A percentile compares a stretch with the other conserved stretches of the same genome.
phyloP scores from a whole-genome alignment of 2,113 vertebrate species.

The Apeltes quadracus region DNA sequence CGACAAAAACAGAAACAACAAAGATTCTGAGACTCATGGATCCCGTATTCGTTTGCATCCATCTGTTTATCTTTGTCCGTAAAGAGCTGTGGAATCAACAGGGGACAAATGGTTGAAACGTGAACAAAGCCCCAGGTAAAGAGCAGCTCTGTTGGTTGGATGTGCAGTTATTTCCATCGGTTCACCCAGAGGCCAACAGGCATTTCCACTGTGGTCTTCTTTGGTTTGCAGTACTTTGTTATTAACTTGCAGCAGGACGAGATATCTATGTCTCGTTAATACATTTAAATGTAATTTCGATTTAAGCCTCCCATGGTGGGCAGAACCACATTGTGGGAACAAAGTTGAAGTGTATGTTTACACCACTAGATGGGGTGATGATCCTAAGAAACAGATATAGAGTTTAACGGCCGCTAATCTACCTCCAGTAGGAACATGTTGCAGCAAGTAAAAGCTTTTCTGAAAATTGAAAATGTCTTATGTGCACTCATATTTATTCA shows the following conservation, averaged over 20 bases:
- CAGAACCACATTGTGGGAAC: background rate
- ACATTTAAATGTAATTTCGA: background rate
- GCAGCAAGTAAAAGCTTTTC: background rate
- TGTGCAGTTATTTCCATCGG: slow-evolving; percentile 24
- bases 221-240: slow-evolving; percentile 4
- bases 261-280: background rate
- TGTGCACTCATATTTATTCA: background rate
- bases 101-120: slow-evolving; percentile 10
- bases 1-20: too few relatives aligned
- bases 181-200: slow-evolving; percentile 10
- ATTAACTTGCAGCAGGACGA: background rate
- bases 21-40: slow-evolving; percentile 31
- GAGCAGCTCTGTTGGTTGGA: slow-evolving; percentile 37
- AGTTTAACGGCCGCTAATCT: background rate
- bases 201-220: background rate
- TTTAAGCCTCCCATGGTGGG: background rate
- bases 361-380: slow-evolving; percentile 60
- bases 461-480: background rate
- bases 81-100: slow-evolving; percentile 42
- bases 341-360: slow-evolving; percentile 1
- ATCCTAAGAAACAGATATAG: background rate
- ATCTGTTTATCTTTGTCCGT: slow-evolving; percentile 23
- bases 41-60: slow-evolving; percentile 27
- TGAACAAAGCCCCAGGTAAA: slow-evolving; percentile 51
- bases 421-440: background rate